A percentile compares a stretch with the other conserved stretches of the same genome.
These are phyloP conservation scores for Drosophila quinaria DNA, from an alignment of 2,888 invertebrate genomes.

Conservation along the genomic window DNA sequence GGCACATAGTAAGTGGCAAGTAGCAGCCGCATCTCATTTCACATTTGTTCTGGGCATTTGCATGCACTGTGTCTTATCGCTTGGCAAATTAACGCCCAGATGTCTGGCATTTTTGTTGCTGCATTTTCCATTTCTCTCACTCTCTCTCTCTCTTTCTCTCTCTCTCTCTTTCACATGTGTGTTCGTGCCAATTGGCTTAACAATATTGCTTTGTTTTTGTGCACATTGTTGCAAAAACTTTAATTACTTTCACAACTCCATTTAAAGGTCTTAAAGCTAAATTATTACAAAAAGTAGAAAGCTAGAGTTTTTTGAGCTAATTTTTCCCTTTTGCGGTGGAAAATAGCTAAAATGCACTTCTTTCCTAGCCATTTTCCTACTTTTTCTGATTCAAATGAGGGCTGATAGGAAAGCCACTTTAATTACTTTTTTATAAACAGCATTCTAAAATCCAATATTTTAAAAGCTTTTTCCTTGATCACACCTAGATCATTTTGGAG, in stretches of 20 bases:
- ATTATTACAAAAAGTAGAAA: neutral
- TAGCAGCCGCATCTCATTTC: conserved; percentile 15
- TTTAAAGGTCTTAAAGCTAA: conserved; percentile 1
- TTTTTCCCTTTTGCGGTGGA: neutral
- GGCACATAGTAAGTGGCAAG: conserved; percentile 2
- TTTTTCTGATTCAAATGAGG: no score
- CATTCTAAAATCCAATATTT: no score
- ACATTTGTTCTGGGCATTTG: conserved; percentile 37
- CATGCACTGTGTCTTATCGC: conserved; percentile 52
- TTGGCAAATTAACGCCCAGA: conserved; percentile 61
- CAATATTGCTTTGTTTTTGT: conserved; percentile 10
- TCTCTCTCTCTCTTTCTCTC: neutral
- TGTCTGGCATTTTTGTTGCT: conserved; percentile 33
- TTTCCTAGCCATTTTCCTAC: neutral
- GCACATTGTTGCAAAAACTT: conserved; percentile 11
- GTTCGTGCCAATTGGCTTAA: conserved; percentile 9
- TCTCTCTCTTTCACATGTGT: neutral
- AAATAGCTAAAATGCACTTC: neutral
- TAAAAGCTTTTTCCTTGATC: no score
- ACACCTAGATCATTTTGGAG: no score
- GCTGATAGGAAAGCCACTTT: no score
- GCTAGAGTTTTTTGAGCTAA: neutral
- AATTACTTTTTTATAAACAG: no score
- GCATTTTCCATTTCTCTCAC: conserved; percentile 28
- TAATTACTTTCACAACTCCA: conserved; percentile 26